A percentile compares a stretch with the other conserved stretches of the same genome.
These are phyloP conservation scores for Echinops telfairi DNA, from an alignment of 2,113 vertebrate genomes.

Conservation along the genomic window DNA sequence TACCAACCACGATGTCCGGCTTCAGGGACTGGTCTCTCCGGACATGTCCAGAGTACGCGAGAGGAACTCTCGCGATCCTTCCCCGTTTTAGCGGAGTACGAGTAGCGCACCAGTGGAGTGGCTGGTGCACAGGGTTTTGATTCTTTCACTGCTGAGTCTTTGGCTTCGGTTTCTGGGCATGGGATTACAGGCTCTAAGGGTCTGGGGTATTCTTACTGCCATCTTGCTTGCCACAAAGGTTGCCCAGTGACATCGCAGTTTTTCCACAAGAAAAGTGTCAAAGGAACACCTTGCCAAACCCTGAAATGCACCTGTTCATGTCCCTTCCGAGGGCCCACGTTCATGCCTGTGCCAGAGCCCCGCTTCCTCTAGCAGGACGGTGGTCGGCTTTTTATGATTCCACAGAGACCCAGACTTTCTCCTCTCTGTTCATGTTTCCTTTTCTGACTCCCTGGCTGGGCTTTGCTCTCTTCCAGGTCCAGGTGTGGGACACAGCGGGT, in stretches of 20 bases:
- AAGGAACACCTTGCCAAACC: slow-evolving; percentile 6
- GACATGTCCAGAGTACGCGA: too few relatives aligned
- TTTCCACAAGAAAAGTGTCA: slow-evolving; percentile 44
- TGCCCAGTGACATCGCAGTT: neutral
- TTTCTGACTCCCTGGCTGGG: slow-evolving; percentile 54
- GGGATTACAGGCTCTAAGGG: slow-evolving; percentile 36
- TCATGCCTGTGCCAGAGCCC: slow-evolving; percentile 19
- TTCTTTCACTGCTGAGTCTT: slow-evolving; percentile 50
- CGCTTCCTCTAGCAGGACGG: slow-evolving; percentile 4
- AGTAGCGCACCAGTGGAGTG: slow-evolving; percentile 29
- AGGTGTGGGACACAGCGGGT: slow-evolving; percentile 98
- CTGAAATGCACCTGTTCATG: slow-evolving; percentile 12
- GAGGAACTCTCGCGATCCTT: too few relatives aligned
- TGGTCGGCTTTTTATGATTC: slow-evolving; percentile 9
- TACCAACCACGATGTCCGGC: too few relatives aligned
- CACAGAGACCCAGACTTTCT: slow-evolving; percentile 31
- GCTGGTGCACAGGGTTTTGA: slow-evolving; percentile 22
- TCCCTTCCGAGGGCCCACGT: slow-evolving; percentile 33
- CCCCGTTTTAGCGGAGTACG: neutral
- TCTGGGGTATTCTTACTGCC: neutral
- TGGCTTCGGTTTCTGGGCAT: slow-evolving; percentile 47
- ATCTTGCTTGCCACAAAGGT: slow-evolving; percentile 4
- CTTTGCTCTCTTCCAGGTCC: slow-evolving; percentile 90
- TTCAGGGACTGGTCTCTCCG: too few relatives aligned
- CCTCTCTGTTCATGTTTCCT: neutral